Base-by-base conservation (phyloP, 2,888 invertebrate genomes). In the Eupsilia transversa region DNA sequence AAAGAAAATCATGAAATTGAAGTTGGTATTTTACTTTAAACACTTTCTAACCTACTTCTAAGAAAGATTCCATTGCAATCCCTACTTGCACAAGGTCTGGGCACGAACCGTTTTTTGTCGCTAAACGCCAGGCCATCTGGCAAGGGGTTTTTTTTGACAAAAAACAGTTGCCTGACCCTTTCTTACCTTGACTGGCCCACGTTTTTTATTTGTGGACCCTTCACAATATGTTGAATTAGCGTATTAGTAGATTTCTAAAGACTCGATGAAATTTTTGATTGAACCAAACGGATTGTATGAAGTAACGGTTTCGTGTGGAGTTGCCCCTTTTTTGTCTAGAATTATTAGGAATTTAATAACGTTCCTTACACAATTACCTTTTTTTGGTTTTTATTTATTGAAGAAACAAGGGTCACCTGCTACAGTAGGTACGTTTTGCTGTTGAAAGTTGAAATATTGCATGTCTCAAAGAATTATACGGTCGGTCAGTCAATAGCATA, bases 141-240 rank as follows among this genome's bases (percentile, higher is more conserved):
- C 94, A 93, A 94, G 92, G 91, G 92, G 92, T 94, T 95, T 96
- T n/a, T 95, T 92, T 89, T 67, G 56, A 84, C 79, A 90, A 91
- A 92, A 96, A 95, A 92, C 94, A 92, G 89, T 89, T 92, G 93
- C 91, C 96, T 96, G 96, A 96, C 96, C 96, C 96, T 96, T 96
- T 96, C 96, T 95, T 96, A 93, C 95, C 95, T 95, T 92, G 72
- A 91, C 94, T 94, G 91, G 94, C 94, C 96, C 95, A 92, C 91
- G 92, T 93, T 95, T 96, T 94, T 94, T 94, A 92, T 91, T 86
- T 78, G 77, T 83, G 86, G 91, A 92, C 93, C 96, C 95, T 94
- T 94, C 92, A 94, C 96, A 96, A 95, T 95, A 96, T 95, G 94
- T 94, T 94, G 94, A 94, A 96, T 96, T 96, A 96, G 93, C 94